Evolutionary conservation across 1,140 invertebrate species (phyloP), one percentile per base, ranked within the genome.

Genomic region (Pachypeltis micranthus): DNA sequence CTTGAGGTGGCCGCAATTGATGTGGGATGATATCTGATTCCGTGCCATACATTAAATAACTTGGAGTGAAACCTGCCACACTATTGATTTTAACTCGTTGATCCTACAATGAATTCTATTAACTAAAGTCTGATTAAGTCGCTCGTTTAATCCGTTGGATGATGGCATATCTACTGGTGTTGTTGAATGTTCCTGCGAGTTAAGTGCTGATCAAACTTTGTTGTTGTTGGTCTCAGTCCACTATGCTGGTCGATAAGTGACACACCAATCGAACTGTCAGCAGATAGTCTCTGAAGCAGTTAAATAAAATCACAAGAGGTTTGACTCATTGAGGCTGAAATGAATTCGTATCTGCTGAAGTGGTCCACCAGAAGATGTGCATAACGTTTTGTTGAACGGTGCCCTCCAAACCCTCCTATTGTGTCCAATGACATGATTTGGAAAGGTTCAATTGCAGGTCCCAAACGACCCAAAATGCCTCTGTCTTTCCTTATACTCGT

Each of bases 371-470:
- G 31, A 19, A 70, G 54, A 59, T 69, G 68, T 21, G 69, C 25
- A 56, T 69, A 71, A 61, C 59, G 66, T 65, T 69, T 69, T 60
- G 67, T 61, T 29, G 67, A 69, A 25, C 67, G 12, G n/a, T 63
- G 56, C 19, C 61, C 61, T 27, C 26, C 65, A 55, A 69, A 69
- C n/a, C 69, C 69, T 12, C 68, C 68, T 59, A 70, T 67, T 2
- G 67, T 67, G 47, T 70, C 69, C 44, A 72, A 66, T 21, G 66
- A 69, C 23, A 74, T 66, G 64, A 74, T 39, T 69, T 72, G 67
- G 71, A 72, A 70, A 68, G 72, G 64, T 69, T 71, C 25, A 71
- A 66, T 61, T 63, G 68, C 63, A 70, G 68, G 73, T 63, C 71
- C 72, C 62, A 75, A 67, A 14, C 73, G 66, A 19, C 44, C 71